Percentiles rank a stretch among this genome's conserved stretches.
Conservation (phyloP, 2,113 vertebrate species). For the Suricata suricatta region DNA sequence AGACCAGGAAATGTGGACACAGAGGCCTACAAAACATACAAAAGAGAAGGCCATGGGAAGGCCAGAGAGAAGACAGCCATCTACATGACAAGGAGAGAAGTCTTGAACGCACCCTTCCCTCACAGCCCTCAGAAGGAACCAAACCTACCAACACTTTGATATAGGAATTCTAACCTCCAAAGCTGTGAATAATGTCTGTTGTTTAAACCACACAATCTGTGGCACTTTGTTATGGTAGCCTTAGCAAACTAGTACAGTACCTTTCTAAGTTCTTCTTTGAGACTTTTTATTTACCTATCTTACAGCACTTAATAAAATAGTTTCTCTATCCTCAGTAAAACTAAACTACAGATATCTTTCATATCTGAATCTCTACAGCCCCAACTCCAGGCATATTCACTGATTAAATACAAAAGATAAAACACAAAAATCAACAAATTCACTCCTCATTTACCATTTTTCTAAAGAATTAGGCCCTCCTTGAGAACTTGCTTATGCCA, state of each 20-base stretch:
- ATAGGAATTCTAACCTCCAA: background rate
- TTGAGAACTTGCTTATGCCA: background rate
- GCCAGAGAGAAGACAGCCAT: background rate
- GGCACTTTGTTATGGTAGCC: background rate
- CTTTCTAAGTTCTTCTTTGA: background rate
- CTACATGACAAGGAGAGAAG: background rate
- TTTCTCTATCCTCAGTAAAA: conserved; percentile 1
- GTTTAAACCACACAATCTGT: background rate
- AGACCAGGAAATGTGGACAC: background rate
- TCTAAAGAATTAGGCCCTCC: background rate
- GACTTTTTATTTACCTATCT: background rate
- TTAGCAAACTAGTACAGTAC: background rate
- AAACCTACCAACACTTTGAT: background rate
- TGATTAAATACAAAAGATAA: conserved; percentile 27
- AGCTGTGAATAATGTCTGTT: background rate
- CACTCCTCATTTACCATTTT: background rate
- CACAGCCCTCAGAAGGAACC: background rate
- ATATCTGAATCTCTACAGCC: background rate
- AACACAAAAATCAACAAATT: background rate
- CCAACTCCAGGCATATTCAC: background rate
- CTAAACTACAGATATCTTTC: background rate
- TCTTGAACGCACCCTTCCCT: background rate
- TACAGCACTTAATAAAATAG: background rate
- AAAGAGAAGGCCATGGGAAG: background rate
- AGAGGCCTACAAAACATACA: background rate